Percentiles rank a stretch among this genome's conserved stretches.
Evolutionary conservation across 2,888 invertebrate genomes (phyloP).

Genomic region (Scotopteryx bipunctaria): DNA sequence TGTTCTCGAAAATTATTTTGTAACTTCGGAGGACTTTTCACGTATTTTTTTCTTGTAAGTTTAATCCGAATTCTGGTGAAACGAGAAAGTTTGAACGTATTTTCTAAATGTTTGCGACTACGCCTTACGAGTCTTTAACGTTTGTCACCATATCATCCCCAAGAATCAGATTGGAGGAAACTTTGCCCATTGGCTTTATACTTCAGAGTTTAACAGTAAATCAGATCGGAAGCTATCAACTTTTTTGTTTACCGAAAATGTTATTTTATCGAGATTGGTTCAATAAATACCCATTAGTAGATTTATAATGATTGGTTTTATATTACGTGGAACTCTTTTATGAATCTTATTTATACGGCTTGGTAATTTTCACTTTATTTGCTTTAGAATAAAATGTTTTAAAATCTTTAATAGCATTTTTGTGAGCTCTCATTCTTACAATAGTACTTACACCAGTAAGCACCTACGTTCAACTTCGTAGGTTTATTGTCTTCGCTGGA

Average conservation of each 20-base stretch:
- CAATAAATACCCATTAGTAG: too few relatives aligned
- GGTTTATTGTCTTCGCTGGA: conserved; percentile 65
- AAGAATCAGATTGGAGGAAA: conserved; percentile 61
- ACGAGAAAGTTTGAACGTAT: conserved; percentile 19
- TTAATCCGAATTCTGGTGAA: conserved; percentile 33
- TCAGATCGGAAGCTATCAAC: conserved; percentile 42
- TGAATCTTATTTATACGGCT: too few relatives aligned
- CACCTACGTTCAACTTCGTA: conserved; percentile 55
- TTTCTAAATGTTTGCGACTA: conserved; percentile 22
- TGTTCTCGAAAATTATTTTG: conserved; percentile 3
- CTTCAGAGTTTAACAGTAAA: conserved; percentile 62
- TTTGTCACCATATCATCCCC: conserved; percentile 30
- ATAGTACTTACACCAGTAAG: conserved; percentile 11
- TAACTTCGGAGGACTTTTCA: background rate
- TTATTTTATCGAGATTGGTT: background rate
- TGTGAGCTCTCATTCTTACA: conserved; percentile 16
- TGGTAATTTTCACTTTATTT: too few relatives aligned
- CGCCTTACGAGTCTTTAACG: conserved; percentile 19
- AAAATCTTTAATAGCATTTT: conserved; percentile 6
- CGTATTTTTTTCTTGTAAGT: conserved; percentile 10
- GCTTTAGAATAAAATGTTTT: conserved; percentile 8
- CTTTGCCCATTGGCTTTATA: conserved; percentile 64
- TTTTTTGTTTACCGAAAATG: conserved; percentile 39
- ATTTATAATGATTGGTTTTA: too few relatives aligned
- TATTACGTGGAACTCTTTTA: too few relatives aligned